phyloP scores from a whole-genome alignment of 2,888 invertebrate genomes.

The Allolobophora icterica region DNA sequence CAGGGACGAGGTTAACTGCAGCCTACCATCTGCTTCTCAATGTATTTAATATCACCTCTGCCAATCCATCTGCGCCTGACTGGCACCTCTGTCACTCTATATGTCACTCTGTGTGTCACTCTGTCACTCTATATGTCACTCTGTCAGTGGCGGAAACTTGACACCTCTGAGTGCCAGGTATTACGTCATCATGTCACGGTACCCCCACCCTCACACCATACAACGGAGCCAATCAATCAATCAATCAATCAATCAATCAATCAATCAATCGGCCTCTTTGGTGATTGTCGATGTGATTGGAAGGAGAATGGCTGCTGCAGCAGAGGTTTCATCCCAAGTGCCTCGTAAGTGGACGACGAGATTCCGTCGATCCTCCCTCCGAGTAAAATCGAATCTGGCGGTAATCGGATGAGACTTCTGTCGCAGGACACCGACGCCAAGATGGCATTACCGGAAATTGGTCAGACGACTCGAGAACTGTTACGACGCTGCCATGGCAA shows the following conservation, averaged over 20 bases:
- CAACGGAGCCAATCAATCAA: neutral
- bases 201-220: neutral
- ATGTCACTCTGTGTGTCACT: too few relatives aligned
- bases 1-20: neutral
- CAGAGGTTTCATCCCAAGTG: neutral
- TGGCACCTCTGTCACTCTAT: too few relatives aligned
- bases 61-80: neutral
- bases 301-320: neutral
- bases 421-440: neutral
- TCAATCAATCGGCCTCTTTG: neutral
- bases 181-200: neutral
- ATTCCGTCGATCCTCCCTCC: too few relatives aligned
- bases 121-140: too few relatives aligned
- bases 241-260: too few relatives aligned
- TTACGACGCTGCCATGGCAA: neutral
- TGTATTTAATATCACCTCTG: neutral
- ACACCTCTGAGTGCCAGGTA: neutral
- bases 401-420: neutral
- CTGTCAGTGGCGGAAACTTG: slow-evolving; percentile 9
- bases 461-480: neutral
- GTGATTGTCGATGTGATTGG: neutral
- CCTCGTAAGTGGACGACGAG: neutral
- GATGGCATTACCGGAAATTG: neutral
- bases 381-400: neutral
- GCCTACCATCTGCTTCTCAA: neutral